These are phyloP conservation scores for Hylaeus volcanicus DNA, from an alignment of 1,140 invertebrate genomes.

Conservation along the genomic window DNA sequence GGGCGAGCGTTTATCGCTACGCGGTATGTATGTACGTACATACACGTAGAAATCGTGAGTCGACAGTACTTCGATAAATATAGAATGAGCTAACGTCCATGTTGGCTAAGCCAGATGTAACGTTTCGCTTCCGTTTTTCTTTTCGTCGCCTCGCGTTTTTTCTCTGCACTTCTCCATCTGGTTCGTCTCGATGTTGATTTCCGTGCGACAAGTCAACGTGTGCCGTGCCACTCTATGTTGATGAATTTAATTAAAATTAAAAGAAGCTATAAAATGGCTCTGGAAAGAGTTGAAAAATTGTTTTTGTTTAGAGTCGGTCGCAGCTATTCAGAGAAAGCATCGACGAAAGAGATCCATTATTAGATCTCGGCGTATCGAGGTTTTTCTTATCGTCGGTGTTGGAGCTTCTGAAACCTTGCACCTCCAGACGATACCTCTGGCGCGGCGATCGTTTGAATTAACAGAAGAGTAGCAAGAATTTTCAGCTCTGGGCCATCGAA, in stretches of 20 bases:
- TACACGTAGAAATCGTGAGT: conserved; percentile 56
- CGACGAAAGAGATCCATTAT: too few relatives aligned
- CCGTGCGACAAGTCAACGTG: neutral
- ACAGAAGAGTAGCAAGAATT: conserved; percentile 15
- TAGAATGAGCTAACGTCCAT: conserved; percentile 55
- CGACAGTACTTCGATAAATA: conserved; percentile 66
- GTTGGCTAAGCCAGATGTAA: conserved; percentile 72
- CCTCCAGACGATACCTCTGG: neutral
- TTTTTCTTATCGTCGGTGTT: neutral
- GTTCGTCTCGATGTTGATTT: conserved; percentile 39
- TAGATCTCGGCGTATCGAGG: conserved; percentile 30
- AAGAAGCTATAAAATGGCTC: conserved; percentile 26
- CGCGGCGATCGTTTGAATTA: neutral
- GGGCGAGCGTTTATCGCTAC: conserved; percentile 64
- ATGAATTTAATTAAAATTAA: conserved; percentile 56
- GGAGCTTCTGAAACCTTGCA: neutral
- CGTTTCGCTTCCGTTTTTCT: conserved; percentile 72
- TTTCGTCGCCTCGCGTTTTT: conserved; percentile 13
- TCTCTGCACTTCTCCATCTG: neutral
- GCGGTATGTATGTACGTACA: conserved; percentile 16
- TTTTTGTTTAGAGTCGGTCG: neutral
- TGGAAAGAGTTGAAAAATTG: neutral
- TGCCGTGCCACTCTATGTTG: conserved; percentile 6
- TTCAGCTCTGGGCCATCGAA: conserved; percentile 15
- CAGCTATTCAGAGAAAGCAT: too few relatives aligned